These are phyloP conservation scores for Corydoras sp. DNA, from an alignment of 2,113 vertebrate genomes.

Conservation along the genomic window DNA sequence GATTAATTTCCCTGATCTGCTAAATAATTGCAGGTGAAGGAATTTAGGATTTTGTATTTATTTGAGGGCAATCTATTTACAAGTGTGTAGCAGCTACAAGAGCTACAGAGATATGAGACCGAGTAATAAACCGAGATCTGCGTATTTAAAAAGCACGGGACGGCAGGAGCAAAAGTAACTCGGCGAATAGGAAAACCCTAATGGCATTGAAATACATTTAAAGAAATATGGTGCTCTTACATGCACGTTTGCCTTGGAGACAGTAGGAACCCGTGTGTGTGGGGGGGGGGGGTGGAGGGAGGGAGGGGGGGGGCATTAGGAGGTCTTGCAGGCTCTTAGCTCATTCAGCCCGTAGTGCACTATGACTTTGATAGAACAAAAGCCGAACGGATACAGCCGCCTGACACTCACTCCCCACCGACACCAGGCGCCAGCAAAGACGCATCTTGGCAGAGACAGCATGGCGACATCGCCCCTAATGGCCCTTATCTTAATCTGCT, in stretches of 20 bases:
- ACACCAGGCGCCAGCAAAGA: slow-evolving; percentile 71
- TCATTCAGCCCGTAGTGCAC: slow-evolving; percentile 58
- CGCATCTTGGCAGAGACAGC: slow-evolving; percentile 83
- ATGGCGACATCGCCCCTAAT: slow-evolving; percentile 81
- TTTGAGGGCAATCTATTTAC: slow-evolving; percentile 25
- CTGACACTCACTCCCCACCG: slow-evolving; percentile 61
- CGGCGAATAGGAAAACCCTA: too few relatives aligned
- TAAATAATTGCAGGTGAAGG: slow-evolving; percentile 12
- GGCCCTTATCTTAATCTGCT: slow-evolving; percentile 86
- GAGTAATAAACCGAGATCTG: too few relatives aligned
- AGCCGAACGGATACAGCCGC: slow-evolving; percentile 66
- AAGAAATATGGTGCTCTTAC: slow-evolving; percentile 1
- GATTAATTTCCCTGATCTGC: not conserved
- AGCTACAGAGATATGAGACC: not conserved
- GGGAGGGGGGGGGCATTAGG: slow-evolving; percentile 35
- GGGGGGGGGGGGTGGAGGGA: not conserved
- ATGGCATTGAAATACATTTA: too few relatives aligned
- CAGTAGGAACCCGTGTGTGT: not conserved
- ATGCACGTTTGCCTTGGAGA: slow-evolving; percentile 30
- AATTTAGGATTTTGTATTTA: slow-evolving; percentile 8
- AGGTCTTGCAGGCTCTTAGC: slow-evolving; percentile 64
- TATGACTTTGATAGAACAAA: slow-evolving; percentile 78
- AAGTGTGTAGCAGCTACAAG: slow-evolving; percentile 26
- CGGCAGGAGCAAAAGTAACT: too few relatives aligned
- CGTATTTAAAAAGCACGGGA: too few relatives aligned